Evolutionary conservation across 2,797 vertebrate genomes (phyloP).

Genomic region (Mycteria americana): DNA sequence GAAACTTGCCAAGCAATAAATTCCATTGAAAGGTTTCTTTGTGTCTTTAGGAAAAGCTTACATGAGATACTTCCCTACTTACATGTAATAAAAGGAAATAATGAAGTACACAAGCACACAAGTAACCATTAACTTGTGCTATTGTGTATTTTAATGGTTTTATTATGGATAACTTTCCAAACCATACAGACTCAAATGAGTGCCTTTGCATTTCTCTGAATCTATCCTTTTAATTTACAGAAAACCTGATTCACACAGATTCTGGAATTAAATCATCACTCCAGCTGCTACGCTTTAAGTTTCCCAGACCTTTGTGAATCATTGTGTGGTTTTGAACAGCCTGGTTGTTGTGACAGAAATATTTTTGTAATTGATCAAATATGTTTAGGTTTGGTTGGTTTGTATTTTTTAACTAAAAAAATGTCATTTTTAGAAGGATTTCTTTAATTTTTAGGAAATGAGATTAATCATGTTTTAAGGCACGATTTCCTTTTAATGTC

Average conservation of each 20-base stretch:
- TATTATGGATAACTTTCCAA: constrained; percentile 36
- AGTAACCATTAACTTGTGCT: constrained; percentile 46
- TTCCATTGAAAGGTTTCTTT: constrained; percentile 56
- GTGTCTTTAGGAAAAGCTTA: constrained; percentile 58
- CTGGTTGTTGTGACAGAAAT: constrained; percentile 58
- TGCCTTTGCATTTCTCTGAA: constrained; percentile 39
- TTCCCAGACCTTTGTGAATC: constrained; percentile 67
- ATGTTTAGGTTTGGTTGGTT: constrained; percentile 43
- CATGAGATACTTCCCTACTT: constrained; percentile 50
- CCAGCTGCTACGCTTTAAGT: constrained; percentile 59
- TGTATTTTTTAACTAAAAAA: constrained; percentile 46
- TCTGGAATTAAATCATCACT: constrained; percentile 53
- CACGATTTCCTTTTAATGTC: constrained; percentile 4
- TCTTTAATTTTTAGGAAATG: constrained; percentile 59
- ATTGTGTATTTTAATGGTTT: constrained; percentile 35
- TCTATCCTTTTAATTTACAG: constrained; percentile 50
- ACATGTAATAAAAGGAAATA: constrained; percentile 45
- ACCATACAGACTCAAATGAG: background rate
- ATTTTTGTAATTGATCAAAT: constrained; percentile 62
- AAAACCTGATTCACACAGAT: constrained; percentile 63
- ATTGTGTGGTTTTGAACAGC: constrained; percentile 64
- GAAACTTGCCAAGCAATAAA: constrained; percentile 61
- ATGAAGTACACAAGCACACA: constrained; percentile 27
- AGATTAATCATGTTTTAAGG: constrained; percentile 56
- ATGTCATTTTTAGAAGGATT: constrained; percentile 13